Base-by-base conservation (phyloP, 2,797 vertebrate genomes). In the Babyrousa celebensis region DNA sequence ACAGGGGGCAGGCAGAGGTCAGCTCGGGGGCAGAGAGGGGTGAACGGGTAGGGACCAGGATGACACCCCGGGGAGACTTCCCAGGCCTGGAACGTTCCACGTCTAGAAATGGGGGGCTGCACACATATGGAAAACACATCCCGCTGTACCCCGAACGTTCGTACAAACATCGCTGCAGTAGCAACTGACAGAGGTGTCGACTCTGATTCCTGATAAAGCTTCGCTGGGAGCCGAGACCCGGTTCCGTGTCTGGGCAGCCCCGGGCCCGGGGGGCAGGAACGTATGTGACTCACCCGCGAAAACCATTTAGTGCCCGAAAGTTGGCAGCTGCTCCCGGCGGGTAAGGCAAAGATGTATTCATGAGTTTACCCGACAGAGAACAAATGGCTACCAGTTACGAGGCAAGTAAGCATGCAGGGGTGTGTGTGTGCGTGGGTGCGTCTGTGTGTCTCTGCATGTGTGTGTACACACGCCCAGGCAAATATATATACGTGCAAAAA, bases 361-460 rank as follows among this genome's bases (percentile, higher is more conserved):
- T 88, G 54, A 58, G 74, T 78, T 63, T 75, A 32, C 23, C 12
- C 54, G 40, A 18, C 75, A 14, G 40, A 10, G 36, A 93, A 43
- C 43, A n/a, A 36, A 65, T 10, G 85, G 68, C 25, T 85, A 25
- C 36, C 25, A 29, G 15, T 62, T 65, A 29, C 63, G 25, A 17
- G 84, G 56, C 48, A 58, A 71, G 27, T 79, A 23, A 23, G 20
- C 21, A 40, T 23, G 8, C 23, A 27, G 29, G 3, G 12, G 23
- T n/a, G 77, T 8, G 17, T 10, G 17, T n/a, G 15, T 52, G 65
- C 12, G 6, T 1, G 1, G 0, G 0, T 3, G 1, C 12, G 3
- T 32, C 4, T 20, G 2, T 9, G 6, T 12, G 18, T 21, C 21
- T 3, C 12, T 1, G 6, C 2, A 11, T 1, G 3, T 1, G 54